Percentiles rank a stretch among this genome's conserved stretches.
These are phyloP conservation scores for Lucilia cuprina DNA, from an alignment of 1,140 invertebrate species.

Conservation along the genomic window DNA sequence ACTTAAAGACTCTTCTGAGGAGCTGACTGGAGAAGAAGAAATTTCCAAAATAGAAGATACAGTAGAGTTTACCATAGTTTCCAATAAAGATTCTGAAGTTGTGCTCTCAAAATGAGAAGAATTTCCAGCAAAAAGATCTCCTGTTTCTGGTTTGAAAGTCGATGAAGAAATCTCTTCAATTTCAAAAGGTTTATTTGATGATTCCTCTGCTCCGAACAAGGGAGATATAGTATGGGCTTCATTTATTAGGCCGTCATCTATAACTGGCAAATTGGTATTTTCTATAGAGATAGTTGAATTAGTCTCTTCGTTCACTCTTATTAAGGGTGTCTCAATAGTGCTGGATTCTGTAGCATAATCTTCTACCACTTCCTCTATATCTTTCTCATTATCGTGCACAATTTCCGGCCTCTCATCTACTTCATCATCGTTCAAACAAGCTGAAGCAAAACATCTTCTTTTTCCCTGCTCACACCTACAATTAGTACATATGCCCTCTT, in stretches of 20 bases:
- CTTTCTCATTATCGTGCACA: not conserved
- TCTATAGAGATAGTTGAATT: not conserved
- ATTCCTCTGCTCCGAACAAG: too few relatives aligned
- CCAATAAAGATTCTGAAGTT: not conserved
- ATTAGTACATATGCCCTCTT: conserved; percentile 41
- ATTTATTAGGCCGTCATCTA: too few relatives aligned
- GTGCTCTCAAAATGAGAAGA: not conserved
- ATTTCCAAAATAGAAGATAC: not conserved
- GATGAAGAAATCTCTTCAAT: too few relatives aligned
- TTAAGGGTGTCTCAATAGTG: not conserved
- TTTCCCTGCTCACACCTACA: conserved; percentile 43
- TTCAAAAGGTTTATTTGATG: too few relatives aligned
- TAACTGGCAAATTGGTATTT: not conserved
- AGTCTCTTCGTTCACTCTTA: not conserved
- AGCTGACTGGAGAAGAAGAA: not conserved
- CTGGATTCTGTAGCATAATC: not conserved
- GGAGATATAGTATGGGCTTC: too few relatives aligned
- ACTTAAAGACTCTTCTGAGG: not conserved
- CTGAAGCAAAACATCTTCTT: not conserved
- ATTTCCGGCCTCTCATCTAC: not conserved
- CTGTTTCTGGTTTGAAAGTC: too few relatives aligned
- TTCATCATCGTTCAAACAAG: conserved; percentile 36
- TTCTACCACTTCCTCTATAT: not conserved
- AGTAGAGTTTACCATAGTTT: not conserved
- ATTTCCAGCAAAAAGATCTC: too few relatives aligned